phyloP scores from a whole-genome alignment of 2,888 invertebrate species.

The Meliscaeva auricollis region DNA sequence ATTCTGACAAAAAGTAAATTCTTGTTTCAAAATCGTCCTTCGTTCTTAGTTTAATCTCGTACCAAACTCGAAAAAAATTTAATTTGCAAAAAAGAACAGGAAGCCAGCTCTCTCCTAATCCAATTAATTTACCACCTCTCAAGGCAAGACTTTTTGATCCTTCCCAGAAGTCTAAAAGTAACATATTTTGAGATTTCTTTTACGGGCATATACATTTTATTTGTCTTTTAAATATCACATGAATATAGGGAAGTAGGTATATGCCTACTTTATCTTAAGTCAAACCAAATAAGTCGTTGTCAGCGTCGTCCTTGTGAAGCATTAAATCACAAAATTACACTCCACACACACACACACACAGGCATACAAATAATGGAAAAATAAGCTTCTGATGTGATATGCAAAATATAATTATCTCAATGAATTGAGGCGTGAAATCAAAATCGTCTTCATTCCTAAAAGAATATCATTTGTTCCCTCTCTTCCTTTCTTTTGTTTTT shows the following conservation, averaged over 20 bases:
- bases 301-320: constrained; percentile 19
- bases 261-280: neutral
- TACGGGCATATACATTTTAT: neutral
- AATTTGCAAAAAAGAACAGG: no score
- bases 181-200: neutral
- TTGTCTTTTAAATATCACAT: no score
- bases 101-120: neutral
- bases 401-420: constrained; percentile 74
- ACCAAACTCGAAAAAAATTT: no score
- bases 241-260: no score
- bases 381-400: constrained; percentile 50
- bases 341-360: constrained; percentile 32
- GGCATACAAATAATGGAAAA: constrained; percentile 14
- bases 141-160: constrained; percentile 10
- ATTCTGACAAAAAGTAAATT: no score
- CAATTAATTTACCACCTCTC: constrained; percentile 23
- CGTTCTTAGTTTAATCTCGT: no score
- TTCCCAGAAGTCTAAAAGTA: neutral
- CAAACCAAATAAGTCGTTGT: constrained; percentile 27
- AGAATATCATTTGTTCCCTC: constrained; percentile 1
- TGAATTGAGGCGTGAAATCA: constrained; percentile 74
- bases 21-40: no score
- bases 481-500: constrained; percentile 1
- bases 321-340: constrained; percentile 53
- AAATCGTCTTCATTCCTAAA: constrained; percentile 62